Conservation (phyloP, 2,888 invertebrate genomes). For the Coleophora flavipennella region DNA sequence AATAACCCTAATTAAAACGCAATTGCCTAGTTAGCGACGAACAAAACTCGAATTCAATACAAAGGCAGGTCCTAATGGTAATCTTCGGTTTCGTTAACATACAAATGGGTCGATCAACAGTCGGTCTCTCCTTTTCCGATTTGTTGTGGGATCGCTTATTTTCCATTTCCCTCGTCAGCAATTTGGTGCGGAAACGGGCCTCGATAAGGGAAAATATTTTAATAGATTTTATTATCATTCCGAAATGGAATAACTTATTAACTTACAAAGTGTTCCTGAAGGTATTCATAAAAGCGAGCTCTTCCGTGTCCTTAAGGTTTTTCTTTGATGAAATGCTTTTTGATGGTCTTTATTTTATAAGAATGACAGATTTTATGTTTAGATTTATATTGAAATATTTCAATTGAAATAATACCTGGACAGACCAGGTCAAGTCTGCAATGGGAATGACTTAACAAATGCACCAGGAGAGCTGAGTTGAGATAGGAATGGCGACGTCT, state of each 20-base stretch:
- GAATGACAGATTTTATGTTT: too few relatives aligned
- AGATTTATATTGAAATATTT: too few relatives aligned
- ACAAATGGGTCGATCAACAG: constrained; percentile 36
- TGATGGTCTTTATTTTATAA: background rate
- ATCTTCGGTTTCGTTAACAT: constrained; percentile 31
- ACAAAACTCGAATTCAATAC: too few relatives aligned
- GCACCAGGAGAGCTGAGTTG: too few relatives aligned
- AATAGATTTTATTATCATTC: constrained; percentile 22
- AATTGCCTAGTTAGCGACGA: too few relatives aligned
- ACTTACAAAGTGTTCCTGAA: constrained; percentile 1
- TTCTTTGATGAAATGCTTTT: constrained; percentile 5
- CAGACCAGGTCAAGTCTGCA: too few relatives aligned
- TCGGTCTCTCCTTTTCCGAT: constrained; percentile 31
- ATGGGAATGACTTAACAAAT: too few relatives aligned
- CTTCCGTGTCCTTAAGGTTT: constrained; percentile 1
- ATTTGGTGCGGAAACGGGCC: constrained; percentile 27
- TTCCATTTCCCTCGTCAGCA: constrained; percentile 36
- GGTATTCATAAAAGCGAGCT: background rate
- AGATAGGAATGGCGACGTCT: too few relatives aligned
- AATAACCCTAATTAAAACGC: too few relatives aligned
- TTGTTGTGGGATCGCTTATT: constrained; percentile 38
- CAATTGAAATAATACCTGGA: too few relatives aligned
- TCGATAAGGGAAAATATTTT: constrained; percentile 22
- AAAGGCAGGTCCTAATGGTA: too few relatives aligned
- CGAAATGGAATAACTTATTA: constrained; percentile 10